phyloP scores from a whole-genome alignment of 2,888 invertebrate species.

The Stomorhina lunata region DNA sequence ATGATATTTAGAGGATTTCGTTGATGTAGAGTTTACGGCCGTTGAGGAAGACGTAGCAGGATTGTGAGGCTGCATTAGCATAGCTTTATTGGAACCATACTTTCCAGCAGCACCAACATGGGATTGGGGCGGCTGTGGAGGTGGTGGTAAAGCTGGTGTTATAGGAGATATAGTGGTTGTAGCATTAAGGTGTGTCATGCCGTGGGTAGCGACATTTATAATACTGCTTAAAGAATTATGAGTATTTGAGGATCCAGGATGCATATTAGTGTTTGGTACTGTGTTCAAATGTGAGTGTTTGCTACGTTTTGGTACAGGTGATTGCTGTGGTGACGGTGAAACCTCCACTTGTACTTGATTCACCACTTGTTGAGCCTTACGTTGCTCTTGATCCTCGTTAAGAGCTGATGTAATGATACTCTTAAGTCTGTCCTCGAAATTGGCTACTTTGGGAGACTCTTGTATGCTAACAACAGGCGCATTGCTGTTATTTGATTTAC shows the following conservation, averaged over 20 bases:
- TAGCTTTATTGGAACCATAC: slow-evolving; percentile 52
- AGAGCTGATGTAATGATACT: slow-evolving; percentile 92
- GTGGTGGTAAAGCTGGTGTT: slow-evolving; percentile 75
- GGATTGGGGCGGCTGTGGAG: slow-evolving; percentile 64
- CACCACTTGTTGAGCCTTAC: slow-evolving; percentile 74
- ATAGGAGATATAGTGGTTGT: slow-evolving; percentile 79
- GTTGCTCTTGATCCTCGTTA: slow-evolving; percentile 88
- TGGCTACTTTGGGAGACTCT: slow-evolving; percentile 91
- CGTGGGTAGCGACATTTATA: slow-evolving; percentile 78
- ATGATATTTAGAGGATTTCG: slow-evolving; percentile 64
- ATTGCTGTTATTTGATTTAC: slow-evolving; percentile 49
- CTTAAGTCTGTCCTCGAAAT: slow-evolving; percentile 94
- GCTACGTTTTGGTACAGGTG: slow-evolving; percentile 70
- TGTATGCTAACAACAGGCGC: slow-evolving; percentile 70
- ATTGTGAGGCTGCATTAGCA: slow-evolving; percentile 58
- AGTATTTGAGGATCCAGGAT: slow-evolving; percentile 67
- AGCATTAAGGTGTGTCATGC: slow-evolving; percentile 78
- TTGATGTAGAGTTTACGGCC: slow-evolving; percentile 35
- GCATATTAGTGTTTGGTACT: slow-evolving; percentile 11
- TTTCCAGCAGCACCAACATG: slow-evolving; percentile 56
- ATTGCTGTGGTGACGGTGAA: slow-evolving; percentile 51
- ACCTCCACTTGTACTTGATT: slow-evolving; percentile 69
- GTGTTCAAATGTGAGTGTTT: slow-evolving; percentile 68
- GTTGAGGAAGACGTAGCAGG: slow-evolving; percentile 62
- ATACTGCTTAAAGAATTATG: slow-evolving; percentile 76